A percentile compares a stretch with the other conserved stretches of the same genome.
These are phyloP conservation scores for Diadromus collaris DNA, from an alignment of 2,888 invertebrate species.

Conservation along the genomic window DNA sequence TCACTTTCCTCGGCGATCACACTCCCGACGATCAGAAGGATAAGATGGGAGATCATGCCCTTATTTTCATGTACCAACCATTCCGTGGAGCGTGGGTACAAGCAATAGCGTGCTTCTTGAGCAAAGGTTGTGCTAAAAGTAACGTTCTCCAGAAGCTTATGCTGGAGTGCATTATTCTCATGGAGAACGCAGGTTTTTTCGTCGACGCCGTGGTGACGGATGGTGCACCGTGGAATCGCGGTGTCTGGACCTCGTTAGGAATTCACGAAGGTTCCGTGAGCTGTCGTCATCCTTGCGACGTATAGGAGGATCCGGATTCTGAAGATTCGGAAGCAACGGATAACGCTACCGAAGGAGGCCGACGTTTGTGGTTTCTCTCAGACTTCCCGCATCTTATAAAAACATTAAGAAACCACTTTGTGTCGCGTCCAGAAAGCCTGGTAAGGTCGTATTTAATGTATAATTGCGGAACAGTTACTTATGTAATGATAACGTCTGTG, in stretches of 20 bases:
- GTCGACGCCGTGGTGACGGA: constrained; percentile 66
- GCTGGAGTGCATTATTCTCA: constrained; percentile 64
- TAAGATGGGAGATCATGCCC: constrained; percentile 66
- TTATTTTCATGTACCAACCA: constrained; percentile 68
- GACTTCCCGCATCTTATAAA: constrained; percentile 67
- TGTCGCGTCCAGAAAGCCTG: constrained; percentile 37
- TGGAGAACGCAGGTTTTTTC: constrained; percentile 61
- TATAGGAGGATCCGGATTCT: too few relatives aligned
- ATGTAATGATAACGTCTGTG: constrained; percentile 14
- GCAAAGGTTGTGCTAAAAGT: constrained; percentile 59
- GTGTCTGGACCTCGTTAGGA: constrained; percentile 66
- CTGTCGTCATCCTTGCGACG: constrained; percentile 57
- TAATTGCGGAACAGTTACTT: not conserved
- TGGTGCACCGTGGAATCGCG: constrained; percentile 68
- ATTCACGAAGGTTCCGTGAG: constrained; percentile 52
- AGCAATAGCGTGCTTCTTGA: constrained; percentile 64
- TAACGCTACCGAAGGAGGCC: constrained; percentile 52
- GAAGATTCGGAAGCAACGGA: constrained; percentile 13
- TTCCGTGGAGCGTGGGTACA: constrained; percentile 65
- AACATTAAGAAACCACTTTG: constrained; percentile 58
- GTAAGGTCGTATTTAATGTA: constrained; percentile 38
- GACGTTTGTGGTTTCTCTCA: constrained; percentile 66
- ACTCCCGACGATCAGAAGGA: constrained; percentile 60
- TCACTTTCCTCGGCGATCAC: constrained; percentile 58
- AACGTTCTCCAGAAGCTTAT: constrained; percentile 61